A percentile compares a stretch with the other conserved stretches of the same genome.
phyloP scores from a whole-genome alignment of 2,888 invertebrate species.

The Nesidiocoris tenuis region DNA sequence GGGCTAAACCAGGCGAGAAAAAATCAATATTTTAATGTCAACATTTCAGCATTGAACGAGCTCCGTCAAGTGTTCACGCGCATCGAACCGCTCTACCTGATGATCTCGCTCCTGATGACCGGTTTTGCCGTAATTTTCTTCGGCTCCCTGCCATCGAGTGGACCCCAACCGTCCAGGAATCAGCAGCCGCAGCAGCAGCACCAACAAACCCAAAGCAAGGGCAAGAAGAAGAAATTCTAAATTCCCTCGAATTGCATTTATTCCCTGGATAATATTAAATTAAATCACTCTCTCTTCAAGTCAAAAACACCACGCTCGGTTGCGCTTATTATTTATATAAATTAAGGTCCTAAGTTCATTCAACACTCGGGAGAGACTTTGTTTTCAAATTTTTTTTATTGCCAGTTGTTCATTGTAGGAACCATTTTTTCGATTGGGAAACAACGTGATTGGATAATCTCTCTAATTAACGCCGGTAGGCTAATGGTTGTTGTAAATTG shows the following conservation, averaged over 20 bases:
- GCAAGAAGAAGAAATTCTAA: constrained; percentile 34
- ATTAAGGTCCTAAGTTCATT: background rate
- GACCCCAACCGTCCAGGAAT: constrained; percentile 10
- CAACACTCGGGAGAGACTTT: background rate
- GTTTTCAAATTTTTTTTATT: background rate
- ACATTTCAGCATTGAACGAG: constrained; percentile 55
- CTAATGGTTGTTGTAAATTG: background rate
- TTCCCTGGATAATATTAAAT: background rate
- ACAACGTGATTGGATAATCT: background rate
- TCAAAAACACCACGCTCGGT: constrained; percentile 26
- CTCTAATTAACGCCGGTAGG: background rate
- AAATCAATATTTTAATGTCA: background rate
- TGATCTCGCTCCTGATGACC: constrained; percentile 61
- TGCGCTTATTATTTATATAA: background rate
- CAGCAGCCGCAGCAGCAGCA: constrained; percentile 37
- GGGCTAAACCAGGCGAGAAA: too few relatives aligned
- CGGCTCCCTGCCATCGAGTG: constrained; percentile 30
- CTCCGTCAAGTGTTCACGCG: constrained; percentile 57
- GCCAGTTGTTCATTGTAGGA: background rate
- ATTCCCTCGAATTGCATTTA: background rate
- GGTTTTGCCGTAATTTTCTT: constrained; percentile 61
- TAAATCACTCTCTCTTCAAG: constrained; percentile 7
- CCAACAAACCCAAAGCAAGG: constrained; percentile 26
- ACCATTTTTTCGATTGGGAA: background rate
- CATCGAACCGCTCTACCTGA: constrained; percentile 59